A percentile compares a stretch with the other conserved stretches of the same genome.
phyloP scores from a whole-genome alignment of 92 coral and sea anemone genomes.

The Anthopleura xanthogrammica region DNA sequence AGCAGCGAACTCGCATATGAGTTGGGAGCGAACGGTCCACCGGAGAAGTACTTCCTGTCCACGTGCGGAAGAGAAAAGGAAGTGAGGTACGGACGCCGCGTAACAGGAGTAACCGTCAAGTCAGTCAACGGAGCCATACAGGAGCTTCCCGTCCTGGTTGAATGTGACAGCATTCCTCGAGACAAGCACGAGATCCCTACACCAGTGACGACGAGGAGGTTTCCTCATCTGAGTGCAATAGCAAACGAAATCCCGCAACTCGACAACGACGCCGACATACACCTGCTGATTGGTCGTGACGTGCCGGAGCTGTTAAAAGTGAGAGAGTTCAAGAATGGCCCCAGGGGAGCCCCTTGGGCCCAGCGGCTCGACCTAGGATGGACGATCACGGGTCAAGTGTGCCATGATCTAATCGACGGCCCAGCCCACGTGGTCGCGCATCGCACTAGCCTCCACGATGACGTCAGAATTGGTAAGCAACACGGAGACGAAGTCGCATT shows the following conservation, averaged over 20 bases:
- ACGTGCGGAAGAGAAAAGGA: conserved; percentile 52
- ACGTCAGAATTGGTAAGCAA: too few species aligned
- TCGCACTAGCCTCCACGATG: too few species aligned
- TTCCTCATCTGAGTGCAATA: conserved; percentile 9
- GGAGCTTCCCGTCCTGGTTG: conserved; percentile 50
- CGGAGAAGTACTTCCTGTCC: conserved; percentile 44
- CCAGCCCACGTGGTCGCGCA: too few species aligned
- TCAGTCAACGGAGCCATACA: conserved; percentile 30
- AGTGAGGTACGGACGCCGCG: conserved; percentile 54
- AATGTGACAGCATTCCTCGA: conserved; percentile 56
- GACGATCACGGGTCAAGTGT: too few species aligned
- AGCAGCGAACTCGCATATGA: conserved; percentile 44
- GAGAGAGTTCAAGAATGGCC: too few species aligned
- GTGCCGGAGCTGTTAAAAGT: too few species aligned
- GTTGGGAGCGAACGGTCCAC: conserved; percentile 40
- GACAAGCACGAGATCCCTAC: conserved; percentile 62
- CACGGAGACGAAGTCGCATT: too few species aligned
- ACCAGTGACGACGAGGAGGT: conserved; percentile 16
- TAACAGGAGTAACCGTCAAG: conserved; percentile 29
- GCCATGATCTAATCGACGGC: too few species aligned
- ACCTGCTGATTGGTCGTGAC: conserved; percentile 36
- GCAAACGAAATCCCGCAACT: conserved; percentile 23
- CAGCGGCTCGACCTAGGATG: too few species aligned
- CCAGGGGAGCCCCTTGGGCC: too few species aligned
- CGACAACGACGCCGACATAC: conserved; percentile 29